These are phyloP conservation scores for Thalassarche chlororhynchos DNA, from an alignment of 2,113 vertebrate genomes.

Conservation along the genomic window DNA sequence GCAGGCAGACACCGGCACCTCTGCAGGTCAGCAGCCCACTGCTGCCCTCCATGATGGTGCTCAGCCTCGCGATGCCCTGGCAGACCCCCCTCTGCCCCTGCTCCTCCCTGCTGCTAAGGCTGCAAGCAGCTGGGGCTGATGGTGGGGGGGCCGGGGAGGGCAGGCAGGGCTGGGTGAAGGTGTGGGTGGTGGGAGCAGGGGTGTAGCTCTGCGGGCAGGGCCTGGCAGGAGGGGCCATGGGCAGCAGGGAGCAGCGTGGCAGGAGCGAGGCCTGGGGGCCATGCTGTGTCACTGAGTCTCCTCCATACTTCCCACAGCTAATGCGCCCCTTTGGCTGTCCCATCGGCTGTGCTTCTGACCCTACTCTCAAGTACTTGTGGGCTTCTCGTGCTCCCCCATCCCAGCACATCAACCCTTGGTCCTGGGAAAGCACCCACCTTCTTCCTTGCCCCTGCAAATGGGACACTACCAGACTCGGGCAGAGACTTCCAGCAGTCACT, in stretches of 20 bases:
- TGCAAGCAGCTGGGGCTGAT: rapidly evolving
- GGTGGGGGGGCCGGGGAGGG: not conserved
- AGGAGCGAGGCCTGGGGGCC: not conserved
- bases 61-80: rapidly evolving
- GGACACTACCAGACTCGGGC: rapidly evolving
- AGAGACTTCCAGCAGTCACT: not conserved
- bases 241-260: not conserved
- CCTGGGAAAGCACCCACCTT: not conserved
- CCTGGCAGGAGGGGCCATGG: not conserved
- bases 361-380: not conserved
- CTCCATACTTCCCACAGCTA: not conserved
- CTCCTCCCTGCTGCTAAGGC: not conserved
- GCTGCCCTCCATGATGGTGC: rapidly evolving
- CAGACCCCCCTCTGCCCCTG: not conserved
- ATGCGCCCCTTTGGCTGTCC: not conserved
- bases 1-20: not conserved
- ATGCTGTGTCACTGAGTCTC: not conserved
- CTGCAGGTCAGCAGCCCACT: not conserved
- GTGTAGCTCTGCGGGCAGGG: not conserved
- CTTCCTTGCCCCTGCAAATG: not conserved
- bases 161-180: not conserved
- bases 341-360: not conserved
- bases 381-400: not conserved
- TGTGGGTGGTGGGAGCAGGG: not conserved
- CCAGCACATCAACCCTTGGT: not conserved